Evolutionary conservation across 2,797 vertebrate species (phyloP).

Genomic region (Phrynocephalus vlangalii): DNA sequence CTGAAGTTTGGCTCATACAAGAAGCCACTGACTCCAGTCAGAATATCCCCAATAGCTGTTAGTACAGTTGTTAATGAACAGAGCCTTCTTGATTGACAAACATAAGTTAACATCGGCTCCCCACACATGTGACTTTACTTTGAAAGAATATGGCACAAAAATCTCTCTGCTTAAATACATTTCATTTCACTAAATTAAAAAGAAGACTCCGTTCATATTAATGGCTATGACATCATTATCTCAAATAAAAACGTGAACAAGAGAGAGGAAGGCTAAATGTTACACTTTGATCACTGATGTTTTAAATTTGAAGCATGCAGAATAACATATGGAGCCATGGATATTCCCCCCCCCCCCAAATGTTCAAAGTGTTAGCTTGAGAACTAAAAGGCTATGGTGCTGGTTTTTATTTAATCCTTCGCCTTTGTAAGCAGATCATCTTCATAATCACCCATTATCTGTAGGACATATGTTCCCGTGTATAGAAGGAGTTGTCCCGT

Average conservation of each 20-base stretch:
- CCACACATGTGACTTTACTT: neutral
- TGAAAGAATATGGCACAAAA: constrained; percentile 18
- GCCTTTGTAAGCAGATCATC: constrained; percentile 43
- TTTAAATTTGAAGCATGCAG: neutral
- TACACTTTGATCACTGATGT: constrained; percentile 2
- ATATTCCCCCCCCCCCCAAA: neutral
- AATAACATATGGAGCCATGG: neutral
- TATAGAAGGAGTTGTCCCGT: constrained; percentile 82
- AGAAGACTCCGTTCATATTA: constrained; percentile 34
- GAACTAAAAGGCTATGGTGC: constrained; percentile 7
- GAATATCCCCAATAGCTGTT: constrained; percentile 14
- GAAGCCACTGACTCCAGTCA: neutral
- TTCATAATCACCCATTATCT: constrained; percentile 75
- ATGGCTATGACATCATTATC: constrained; percentile 39
- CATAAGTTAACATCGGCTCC: neutral
- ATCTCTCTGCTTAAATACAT: neutral
- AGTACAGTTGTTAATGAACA: neutral
- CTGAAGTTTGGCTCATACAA: constrained; percentile 4
- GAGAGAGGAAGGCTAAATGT: constrained; percentile 9
- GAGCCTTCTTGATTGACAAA: neutral
- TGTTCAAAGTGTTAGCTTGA: constrained; percentile 26
- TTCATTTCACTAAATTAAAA: constrained; percentile 1
- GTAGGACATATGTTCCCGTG: constrained; percentile 77
- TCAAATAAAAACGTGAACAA: constrained; percentile 28
- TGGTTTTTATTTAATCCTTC: constrained; percentile 24